Evolutionary conservation across 53 echinoderm and acorn worm species (phyloP).

Genomic region (Antedon mediterranea): DNA sequence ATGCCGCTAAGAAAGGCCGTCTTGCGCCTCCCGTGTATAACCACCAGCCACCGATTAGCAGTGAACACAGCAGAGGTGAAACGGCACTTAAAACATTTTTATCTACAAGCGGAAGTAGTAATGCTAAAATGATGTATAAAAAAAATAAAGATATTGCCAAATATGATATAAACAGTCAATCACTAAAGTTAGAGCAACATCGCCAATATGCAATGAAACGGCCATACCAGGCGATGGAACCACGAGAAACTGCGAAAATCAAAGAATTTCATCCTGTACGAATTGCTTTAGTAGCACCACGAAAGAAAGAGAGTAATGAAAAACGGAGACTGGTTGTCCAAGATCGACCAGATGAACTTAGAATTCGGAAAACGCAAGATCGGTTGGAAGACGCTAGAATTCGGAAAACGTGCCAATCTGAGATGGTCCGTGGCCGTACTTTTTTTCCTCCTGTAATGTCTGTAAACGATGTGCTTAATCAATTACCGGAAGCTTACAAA

Average conservation of each 20-base stretch:
- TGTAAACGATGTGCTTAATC: not conserved
- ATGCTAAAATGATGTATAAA: not conserved
- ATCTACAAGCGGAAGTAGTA: not conserved
- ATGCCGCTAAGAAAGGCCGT: not conserved
- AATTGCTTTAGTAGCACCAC: not conserved
- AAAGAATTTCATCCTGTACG: not conserved
- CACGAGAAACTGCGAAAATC: not conserved
- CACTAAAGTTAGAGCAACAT: not conserved
- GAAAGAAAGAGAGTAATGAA: not conserved
- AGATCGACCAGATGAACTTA: not conserved
- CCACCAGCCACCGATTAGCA: not conserved
- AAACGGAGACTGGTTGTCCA: too few species aligned
- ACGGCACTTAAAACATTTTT: not conserved
- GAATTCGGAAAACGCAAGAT: not conserved
- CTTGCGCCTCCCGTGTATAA: not conserved
- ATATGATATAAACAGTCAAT: not conserved
- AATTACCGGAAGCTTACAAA: not conserved
- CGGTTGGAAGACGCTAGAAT: not conserved
- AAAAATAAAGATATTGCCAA: not conserved
- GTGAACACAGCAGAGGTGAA: not conserved
- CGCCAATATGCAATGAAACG: not conserved
- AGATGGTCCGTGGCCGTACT: not conserved
- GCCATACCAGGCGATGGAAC: not conserved
- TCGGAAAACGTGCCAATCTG: not conserved
- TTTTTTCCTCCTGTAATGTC: not conserved